Conservation (phyloP, 2,113 vertebrate species). For the Poeciliopsis prolifica region DNA sequence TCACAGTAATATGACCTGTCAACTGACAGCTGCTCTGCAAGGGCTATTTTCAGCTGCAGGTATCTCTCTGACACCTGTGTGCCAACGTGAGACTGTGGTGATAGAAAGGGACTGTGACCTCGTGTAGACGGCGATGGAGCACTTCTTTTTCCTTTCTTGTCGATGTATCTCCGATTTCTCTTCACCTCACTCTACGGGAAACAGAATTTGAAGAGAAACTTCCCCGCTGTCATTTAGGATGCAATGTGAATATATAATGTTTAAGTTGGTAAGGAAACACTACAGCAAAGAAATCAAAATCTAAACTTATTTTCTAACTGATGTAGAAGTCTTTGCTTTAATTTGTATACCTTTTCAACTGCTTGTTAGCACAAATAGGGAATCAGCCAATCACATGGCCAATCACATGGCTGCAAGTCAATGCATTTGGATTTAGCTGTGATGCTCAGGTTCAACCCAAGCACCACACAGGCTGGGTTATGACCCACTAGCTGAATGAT, state of each 20-base stretch:
- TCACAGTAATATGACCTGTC: conserved; percentile 29
- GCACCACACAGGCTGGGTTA: no score
- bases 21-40: conserved; percentile 49
- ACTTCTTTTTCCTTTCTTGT: conserved; percentile 7
- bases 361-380: background rate
- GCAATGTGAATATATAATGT: conserved; percentile 34
- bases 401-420: background rate
- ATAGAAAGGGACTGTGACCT: conserved; percentile 56
- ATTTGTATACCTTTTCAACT: background rate
- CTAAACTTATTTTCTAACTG: conserved; percentile 14
- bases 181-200: conserved; percentile 22
- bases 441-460: background rate
- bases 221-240: conserved; percentile 25
- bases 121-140: conserved; percentile 26
- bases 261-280: background rate
- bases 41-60: conserved; percentile 62
- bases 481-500: conserved; percentile 30
- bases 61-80: conserved; percentile 62
- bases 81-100: conserved; percentile 39
- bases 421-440: background rate
- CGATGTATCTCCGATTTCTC: conserved; percentile 23
- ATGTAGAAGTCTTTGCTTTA: background rate
- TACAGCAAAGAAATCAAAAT: conserved; percentile 2
- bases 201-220: conserved; percentile 29
- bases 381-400: background rate